Conservation (phyloP, 2,113 vertebrate species). For the Chaetodon auriga region DNA sequence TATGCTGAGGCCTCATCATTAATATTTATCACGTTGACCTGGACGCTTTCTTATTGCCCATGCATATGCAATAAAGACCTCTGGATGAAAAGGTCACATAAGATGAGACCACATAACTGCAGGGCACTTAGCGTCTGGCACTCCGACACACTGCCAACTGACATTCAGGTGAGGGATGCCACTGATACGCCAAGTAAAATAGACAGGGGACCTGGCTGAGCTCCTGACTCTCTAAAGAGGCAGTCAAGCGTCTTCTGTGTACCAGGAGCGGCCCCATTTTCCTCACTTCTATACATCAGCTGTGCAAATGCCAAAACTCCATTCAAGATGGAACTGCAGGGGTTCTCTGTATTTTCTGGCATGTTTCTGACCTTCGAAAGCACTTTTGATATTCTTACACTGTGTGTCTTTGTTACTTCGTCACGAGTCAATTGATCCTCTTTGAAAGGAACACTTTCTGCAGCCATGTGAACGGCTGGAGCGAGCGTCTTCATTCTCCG, state of each 20-base stretch:
- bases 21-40: slow-evolving; percentile 69
- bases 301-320: background rate
- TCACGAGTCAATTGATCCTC: background rate
- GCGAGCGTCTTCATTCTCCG: background rate
- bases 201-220: slow-evolving; percentile 38
- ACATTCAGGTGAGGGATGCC: slow-evolving; percentile 61
- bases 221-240: slow-evolving; percentile 24
- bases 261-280: background rate
- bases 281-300: background rate
- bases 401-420: background rate
- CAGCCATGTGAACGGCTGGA: background rate
- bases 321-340: background rate
- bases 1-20: slow-evolving; percentile 39
- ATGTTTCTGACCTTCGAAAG: background rate
- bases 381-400: background rate
- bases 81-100: slow-evolving; percentile 58
- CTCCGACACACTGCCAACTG: slow-evolving; percentile 39
- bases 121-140: slow-evolving; percentile 47
- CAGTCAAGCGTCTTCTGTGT: slow-evolving; percentile 13
- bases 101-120: slow-evolving; percentile 59
- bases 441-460: background rate
- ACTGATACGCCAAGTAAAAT: slow-evolving; percentile 37
- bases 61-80: slow-evolving; percentile 70
- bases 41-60: slow-evolving; percentile 60
- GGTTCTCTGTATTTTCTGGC: background rate